phyloP scores from a whole-genome alignment of 2,888 invertebrate genomes.

The Polietes domitor region DNA sequence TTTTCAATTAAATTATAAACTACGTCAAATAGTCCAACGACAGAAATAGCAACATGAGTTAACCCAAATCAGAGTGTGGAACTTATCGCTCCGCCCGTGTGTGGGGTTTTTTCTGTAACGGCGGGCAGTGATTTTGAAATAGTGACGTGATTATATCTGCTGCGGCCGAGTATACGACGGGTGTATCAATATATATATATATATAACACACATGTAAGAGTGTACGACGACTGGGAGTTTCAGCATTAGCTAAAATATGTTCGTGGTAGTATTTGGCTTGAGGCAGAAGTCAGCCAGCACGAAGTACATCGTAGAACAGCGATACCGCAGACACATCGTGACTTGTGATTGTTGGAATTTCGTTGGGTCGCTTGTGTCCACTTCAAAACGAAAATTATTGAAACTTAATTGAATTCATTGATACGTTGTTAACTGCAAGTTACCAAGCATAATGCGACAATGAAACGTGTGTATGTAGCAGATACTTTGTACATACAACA shows the following conservation, averaged over 20 bases:
- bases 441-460: not conserved
- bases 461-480: not conserved
- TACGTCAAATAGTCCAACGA: not conserved
- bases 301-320: not conserved
- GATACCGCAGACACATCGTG: not conserved
- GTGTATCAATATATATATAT: not conserved
- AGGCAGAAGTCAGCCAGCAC: not conserved
- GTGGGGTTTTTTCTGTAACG: not conserved
- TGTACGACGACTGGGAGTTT: not conserved
- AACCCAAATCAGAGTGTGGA: not conserved
- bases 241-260: conserved; percentile 5
- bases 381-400: not conserved
- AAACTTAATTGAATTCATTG: conserved; percentile 33
- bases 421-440: not conserved
- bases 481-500: too few species aligned
- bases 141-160: conserved; percentile 34
- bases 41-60: not conserved
- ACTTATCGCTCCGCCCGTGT: not conserved
- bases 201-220: not conserved
- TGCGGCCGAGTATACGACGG: not conserved
- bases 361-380: not conserved
- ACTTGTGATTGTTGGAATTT: conserved; percentile 5
- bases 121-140: conserved; percentile 34
- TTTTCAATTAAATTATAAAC: conserved; percentile 46
- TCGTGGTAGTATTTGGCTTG: not conserved